Base-by-base conservation (phyloP, 2,888 invertebrate genomes). In the Prosopocoilus inquinatus region DNA sequence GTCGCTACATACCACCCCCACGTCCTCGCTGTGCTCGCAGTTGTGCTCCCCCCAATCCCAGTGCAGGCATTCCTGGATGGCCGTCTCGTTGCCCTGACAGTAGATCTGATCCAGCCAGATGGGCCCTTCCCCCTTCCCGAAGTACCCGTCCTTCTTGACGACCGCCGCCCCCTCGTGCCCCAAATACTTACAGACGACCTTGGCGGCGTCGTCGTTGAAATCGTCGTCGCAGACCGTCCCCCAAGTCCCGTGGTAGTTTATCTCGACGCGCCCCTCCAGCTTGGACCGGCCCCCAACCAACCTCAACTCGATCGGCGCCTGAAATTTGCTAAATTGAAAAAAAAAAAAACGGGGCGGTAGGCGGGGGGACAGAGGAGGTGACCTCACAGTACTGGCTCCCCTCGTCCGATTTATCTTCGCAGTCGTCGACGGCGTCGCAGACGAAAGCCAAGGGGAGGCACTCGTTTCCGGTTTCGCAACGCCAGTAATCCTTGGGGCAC, bases 151-250 rank as follows among this genome's bases (percentile, higher is more conserved):
- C 65, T 82, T 83, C 60, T 78, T 78, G 1, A 78, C 78, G 9
- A 76, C 70, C 9, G 82, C 79, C 13, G 66, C 65, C 3, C 85
- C 85, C 44, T 75, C 77, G 60, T 76, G 83, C 3, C 85, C 86
- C 51, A 86, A 67, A 1, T 79, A 77, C 54, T 78, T 79, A 64
- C 87, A 88, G 13, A 84, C 79, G 1, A 87, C 85, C 63, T 80
- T 80, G 0, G 89, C 90, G 16, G 87, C 84, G 43, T 79, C 78
- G 12, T 81, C 76, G 46, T 84, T 83, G 68, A 90, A 90, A 65
- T 87, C 85, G 68, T 91, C 90, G 67, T 90, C 89, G 71, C 91
- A 92, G 9, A 92, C 80, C 0, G 89, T 88, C 9, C 91, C 91
- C 87, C 89, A 89, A 12, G 85, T 79, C 2, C 86, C 86, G 59